Base-by-base conservation (phyloP, 2,113 vertebrate genomes). In the Datnioides undecimradiatus region DNA sequence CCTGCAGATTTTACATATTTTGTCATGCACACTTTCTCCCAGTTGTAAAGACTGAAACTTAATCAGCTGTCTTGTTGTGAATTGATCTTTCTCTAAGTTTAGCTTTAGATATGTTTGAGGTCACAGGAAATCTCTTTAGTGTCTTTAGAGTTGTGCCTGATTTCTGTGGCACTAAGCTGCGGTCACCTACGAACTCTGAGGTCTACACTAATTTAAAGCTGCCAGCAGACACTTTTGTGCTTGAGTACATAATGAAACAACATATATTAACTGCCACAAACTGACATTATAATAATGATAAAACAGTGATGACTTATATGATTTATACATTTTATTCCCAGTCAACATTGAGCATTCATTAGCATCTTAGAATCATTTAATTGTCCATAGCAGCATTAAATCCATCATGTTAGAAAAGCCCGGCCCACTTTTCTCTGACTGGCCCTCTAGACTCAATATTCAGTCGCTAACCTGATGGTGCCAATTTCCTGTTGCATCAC, bases 41-140 rank as follows among this genome's bases (percentile, higher is more conserved):
- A n/a, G 3, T 36, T 6, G 16, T 17, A 19, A 36, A 38, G 6
- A 49, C 43, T 59, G 31, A 64, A 71, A 64, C 66, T n/a, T 34
- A 80, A 79, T 62, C 12, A 36, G 19, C 17, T 40, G 36, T 59
- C 21, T 66, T 45, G 51, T 55, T 70, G 79, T 80, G 23, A 87
- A 67, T 66, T 21, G 40, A 36, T 79, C 25, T 73, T 86, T 82
- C 25, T 64, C 25, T 72, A 33, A 65, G 48, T 81, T 73, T 33
- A 77, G 52, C 6, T 77, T 52, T 40, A 80, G 33, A 75, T 48
- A 76, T 79, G 25, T 78, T 59, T 87, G 62, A 89, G 87, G 88
- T 85, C 86, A 87, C 6, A 69, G 88, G 76, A 89, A 90, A 90
- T 91, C 90, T 88, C 84, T 82, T 91, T 85, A 89, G 79, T 40